Base-by-base conservation (phyloP, 2,888 invertebrate species). In the Acronicta aceris region DNA sequence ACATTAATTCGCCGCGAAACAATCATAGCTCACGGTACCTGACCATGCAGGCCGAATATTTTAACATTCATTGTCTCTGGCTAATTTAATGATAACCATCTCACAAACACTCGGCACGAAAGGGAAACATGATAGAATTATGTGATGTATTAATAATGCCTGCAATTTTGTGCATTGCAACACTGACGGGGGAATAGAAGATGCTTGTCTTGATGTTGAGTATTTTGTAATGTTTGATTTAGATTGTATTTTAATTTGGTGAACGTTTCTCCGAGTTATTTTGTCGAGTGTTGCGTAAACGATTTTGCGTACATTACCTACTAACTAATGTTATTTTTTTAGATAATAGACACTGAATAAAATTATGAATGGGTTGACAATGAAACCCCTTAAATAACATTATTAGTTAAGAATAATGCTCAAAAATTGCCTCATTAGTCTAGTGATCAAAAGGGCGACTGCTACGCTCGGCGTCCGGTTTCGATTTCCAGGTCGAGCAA, bases 41-140 rank as follows among this genome's bases (percentile, higher is more conserved):
- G 85, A 71, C 81, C 84, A 87, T 83, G 76, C 88, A 83, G 89
- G 83, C 72, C 76, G 83, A 81, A 77, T 81, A 78, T 80, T 79
- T 72, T 78, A 73, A 65, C 63, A 67, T 78, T 78, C 84, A 88
- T 89, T 89, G 89, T 88, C 86, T 80, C 69, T 76, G 68, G 61
- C 41, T 71, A 81, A 79, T 82, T 79, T 80, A 58, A 59, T 61
- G 87, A 89, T 89, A 81, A 77, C 74, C 69, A 88, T 85, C 84
- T 67, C 46, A 9, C 58, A 64, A 73, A 73, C 72, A 71, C 71
- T 69, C 65, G 61, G 65, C 54, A 73, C 79, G 82, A 81, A 83
- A 83, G 85, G 83, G 78, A 83, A 84, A 72, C 71, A 81, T 59
- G 76, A 75, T 70, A 69, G 71, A 65, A 65, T 61, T 59, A 72